Evolutionary conservation across 2,888 invertebrate species (phyloP).

Genomic region (Muschampia plurimacula): DNA sequence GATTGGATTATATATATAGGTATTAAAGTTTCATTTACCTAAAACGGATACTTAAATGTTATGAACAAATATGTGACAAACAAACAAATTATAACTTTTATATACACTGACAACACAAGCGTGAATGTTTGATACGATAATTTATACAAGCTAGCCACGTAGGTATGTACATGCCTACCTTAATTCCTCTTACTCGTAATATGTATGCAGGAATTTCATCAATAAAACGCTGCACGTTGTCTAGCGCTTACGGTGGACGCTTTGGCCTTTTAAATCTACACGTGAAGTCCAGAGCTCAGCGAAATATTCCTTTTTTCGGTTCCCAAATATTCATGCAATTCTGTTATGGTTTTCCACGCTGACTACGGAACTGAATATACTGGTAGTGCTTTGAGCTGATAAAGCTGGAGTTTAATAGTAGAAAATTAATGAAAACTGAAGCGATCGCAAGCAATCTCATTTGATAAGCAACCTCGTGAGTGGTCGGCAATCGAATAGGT

Average conservation of each 20-base stretch:
- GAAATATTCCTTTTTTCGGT: constrained; percentile 1
- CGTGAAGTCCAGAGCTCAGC: not conserved
- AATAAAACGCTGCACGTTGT: constrained; percentile 29
- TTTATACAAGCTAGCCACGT: constrained; percentile 30
- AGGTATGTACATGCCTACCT: constrained; percentile 19
- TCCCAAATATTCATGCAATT: not conserved
- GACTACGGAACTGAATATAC: not conserved
- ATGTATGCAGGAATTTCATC: constrained; percentile 36
- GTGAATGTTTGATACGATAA: no score
- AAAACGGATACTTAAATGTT: no score
- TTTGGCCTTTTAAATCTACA: constrained; percentile 14
- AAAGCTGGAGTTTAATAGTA: no score
- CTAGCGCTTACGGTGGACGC: constrained; percentile 9
- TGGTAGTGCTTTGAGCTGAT: not conserved
- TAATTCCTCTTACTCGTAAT: constrained; percentile 37
- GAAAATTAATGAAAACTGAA: no score
- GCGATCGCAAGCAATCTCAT: no score
- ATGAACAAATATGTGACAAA: no score
- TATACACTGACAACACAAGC: no score
- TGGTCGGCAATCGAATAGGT: no score
- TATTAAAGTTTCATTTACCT: no score
- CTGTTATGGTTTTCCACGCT: not conserved
- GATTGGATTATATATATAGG: no score
- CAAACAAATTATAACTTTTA: no score
- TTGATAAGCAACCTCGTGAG: no score